Conservation (phyloP, 2,888 invertebrate species). For the Glyphotaelius pellucidus region DNA sequence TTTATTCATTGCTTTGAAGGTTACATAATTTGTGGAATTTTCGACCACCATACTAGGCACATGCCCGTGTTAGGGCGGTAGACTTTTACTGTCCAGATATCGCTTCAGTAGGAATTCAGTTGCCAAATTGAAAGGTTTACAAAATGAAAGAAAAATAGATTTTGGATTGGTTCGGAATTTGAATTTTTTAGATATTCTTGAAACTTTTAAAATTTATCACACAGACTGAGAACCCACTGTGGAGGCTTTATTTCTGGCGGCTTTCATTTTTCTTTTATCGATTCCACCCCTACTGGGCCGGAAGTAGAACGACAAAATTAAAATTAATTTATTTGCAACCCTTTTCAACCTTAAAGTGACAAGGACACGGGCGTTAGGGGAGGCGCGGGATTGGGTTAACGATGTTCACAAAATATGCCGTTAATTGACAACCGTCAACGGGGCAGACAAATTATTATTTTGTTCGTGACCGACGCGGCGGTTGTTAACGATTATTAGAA, state of each 20-base stretch:
- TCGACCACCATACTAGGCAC: too few relatives aligned
- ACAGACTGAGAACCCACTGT: too few relatives aligned
- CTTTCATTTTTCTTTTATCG: not conserved
- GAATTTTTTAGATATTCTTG: too few relatives aligned
- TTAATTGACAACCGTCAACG: constrained; percentile 43
- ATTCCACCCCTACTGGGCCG: not conserved
- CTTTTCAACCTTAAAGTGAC: constrained; percentile 24
- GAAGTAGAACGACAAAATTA: not conserved
- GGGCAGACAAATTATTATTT: constrained; percentile 20
- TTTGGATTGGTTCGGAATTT: not conserved
- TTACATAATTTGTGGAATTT: too few relatives aligned
- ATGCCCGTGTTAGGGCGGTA: too few relatives aligned
- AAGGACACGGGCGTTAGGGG: not conserved
- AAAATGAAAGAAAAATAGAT: too few relatives aligned
- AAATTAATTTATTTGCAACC: constrained; percentile 41
- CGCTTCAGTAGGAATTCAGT: too few relatives aligned
- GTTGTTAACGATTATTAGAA: constrained; percentile 35
- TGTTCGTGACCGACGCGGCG: not conserved
- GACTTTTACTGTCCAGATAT: too few relatives aligned
- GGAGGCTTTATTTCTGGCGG: not conserved
- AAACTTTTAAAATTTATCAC: not conserved
- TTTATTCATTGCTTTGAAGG: too few relatives aligned
- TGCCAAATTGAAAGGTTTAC: too few relatives aligned
- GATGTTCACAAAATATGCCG: constrained; percentile 18
- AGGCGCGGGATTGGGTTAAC: constrained; percentile 11